These are phyloP conservation scores for Chelmon rostratus DNA, from an alignment of 2,797 vertebrate genomes.

Conservation along the genomic window DNA sequence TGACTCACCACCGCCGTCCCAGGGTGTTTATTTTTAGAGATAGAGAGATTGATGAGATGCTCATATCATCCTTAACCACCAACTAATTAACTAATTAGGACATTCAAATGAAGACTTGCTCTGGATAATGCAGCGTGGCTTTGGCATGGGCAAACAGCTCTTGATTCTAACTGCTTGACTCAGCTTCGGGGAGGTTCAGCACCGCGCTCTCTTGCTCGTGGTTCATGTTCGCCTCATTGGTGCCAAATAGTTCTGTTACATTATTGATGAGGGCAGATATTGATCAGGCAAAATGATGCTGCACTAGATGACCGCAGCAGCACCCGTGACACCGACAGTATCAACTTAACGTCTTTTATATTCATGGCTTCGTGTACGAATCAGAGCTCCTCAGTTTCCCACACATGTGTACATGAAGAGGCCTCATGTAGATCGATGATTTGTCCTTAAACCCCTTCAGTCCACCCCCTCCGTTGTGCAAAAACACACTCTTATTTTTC, in stretches of 20 bases:
- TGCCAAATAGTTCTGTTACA: slow-evolving; percentile 50
- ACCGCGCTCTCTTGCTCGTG: slow-evolving; percentile 41
- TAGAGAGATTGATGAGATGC: slow-evolving; percentile 88
- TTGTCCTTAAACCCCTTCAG: slow-evolving; percentile 29
- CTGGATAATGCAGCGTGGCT: slow-evolving; percentile 83
- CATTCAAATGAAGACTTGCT: slow-evolving; percentile 88
- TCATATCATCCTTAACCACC: slow-evolving; percentile 89
- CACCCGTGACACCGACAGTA: slow-evolving; percentile 27
- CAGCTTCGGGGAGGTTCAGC: slow-evolving; percentile 57
- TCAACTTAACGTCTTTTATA: slow-evolving; percentile 39
- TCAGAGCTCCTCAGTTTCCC: slow-evolving; percentile 34
- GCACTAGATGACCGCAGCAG: slow-evolving; percentile 28
- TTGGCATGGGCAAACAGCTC: slow-evolving; percentile 79
- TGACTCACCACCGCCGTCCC: slow-evolving; percentile 82
- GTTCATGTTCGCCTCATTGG: slow-evolving; percentile 58
- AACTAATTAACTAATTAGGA: slow-evolving; percentile 91
- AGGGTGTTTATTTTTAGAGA: slow-evolving; percentile 88
- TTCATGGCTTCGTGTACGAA: slow-evolving; percentile 46
- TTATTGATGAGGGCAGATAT: slow-evolving; percentile 67
- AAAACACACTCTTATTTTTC: slow-evolving; percentile 54
- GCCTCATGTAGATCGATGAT: slow-evolving; percentile 61
- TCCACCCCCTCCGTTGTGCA: slow-evolving; percentile 12
- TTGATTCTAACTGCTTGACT: slow-evolving; percentile 73
- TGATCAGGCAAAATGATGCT: slow-evolving; percentile 49
- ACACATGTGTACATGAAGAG: slow-evolving; percentile 43